Conservation (phyloP, 1,140 invertebrate genomes). For the Microplitis demolitor region DNA sequence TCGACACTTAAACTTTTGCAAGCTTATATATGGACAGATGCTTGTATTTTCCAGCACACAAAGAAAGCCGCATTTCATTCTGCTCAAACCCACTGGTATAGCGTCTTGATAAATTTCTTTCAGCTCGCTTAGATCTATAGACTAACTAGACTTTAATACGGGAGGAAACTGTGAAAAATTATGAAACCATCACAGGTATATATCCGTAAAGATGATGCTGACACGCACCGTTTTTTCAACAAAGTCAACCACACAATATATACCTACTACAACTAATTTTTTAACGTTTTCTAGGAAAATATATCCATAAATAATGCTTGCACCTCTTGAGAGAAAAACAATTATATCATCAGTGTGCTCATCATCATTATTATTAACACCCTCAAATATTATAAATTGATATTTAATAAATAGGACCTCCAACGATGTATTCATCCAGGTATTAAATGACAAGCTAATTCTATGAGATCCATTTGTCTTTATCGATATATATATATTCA, state of each 20-base stretch:
- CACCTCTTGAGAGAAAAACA: constrained; percentile 14
- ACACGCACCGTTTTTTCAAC: no score
- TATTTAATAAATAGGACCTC: constrained; percentile 19
- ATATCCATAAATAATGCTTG: constrained; percentile 1
- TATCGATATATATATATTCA: no score
- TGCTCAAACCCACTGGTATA: background rate
- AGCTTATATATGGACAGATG: background rate
- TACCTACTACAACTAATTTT: no score
- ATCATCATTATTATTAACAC: constrained; percentile 25
- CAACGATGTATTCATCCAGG: constrained; percentile 15
- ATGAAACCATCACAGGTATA: constrained; percentile 24
- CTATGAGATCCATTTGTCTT: no score
- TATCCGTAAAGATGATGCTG: background rate
- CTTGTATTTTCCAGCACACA: background rate
- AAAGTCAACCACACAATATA: background rate
- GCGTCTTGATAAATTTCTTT: constrained; percentile 13
- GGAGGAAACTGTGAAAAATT: constrained; percentile 39
- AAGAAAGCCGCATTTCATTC: background rate
- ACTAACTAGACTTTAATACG: constrained; percentile 52
- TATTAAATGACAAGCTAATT: no score
- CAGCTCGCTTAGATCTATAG: background rate
- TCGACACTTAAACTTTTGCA: background rate
- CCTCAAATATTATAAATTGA: constrained; percentile 26
- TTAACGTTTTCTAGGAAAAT: background rate
- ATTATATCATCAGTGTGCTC: background rate